These are phyloP conservation scores for Tympanuchus pallidicinctus DNA, from an alignment of 2,113 vertebrate genomes.

Conservation along the genomic window DNA sequence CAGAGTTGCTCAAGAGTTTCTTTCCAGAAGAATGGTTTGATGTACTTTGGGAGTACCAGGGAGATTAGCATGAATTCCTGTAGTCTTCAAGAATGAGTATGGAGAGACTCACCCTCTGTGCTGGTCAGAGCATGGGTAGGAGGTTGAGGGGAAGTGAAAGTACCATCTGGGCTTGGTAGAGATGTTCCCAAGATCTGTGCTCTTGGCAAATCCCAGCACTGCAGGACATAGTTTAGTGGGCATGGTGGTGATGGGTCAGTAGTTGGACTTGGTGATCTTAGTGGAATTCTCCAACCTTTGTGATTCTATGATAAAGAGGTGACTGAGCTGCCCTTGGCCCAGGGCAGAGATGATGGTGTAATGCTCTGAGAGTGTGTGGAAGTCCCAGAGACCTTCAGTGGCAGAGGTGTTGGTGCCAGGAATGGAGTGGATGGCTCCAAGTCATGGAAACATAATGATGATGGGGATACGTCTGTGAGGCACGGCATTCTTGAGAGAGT, in stretches of 20 bases:
- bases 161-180: conserved; percentile 58
- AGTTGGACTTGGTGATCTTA: no score
- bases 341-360: neutral
- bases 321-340: conserved; percentile 10
- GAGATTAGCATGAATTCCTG: neutral
- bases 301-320: conserved; percentile 56
- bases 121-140: neutral
- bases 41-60: neutral
- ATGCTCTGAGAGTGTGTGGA: neutral
- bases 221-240: no score
- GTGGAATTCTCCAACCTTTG: no score
- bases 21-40: neutral
- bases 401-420: neutral
- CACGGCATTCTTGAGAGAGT: rapidly evolving
- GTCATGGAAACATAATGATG: neutral
- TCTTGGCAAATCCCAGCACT: conserved; percentile 41
- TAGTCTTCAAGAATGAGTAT: neutral
- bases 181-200: neutral
- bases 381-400: neutral
- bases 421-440: rapidly evolving
- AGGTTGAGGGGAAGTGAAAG: conserved; percentile 10
- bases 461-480: neutral
- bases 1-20: neutral
- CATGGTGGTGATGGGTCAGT: no score
- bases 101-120: neutral